Evolutionary conservation across 1,140 invertebrate genomes (phyloP).

Genomic region (Hyphantria cunea): DNA sequence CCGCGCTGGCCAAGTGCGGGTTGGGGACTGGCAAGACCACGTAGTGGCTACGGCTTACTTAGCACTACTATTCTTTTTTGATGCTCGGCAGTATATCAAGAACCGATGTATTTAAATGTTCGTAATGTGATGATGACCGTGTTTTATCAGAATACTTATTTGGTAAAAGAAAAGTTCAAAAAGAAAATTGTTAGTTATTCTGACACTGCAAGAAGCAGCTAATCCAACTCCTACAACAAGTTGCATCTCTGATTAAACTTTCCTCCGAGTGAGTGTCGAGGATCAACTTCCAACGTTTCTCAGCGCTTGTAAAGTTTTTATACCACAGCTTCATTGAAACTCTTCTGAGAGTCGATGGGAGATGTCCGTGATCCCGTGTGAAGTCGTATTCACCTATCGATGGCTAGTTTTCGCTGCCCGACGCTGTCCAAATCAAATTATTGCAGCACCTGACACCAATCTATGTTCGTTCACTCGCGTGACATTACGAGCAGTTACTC

Average conservation of each 20-base stretch:
- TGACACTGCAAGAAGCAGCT: not conserved
- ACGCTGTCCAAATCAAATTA: not conserved
- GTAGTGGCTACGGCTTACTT: too few relatives aligned
- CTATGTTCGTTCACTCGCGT: not conserved
- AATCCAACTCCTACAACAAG: not conserved
- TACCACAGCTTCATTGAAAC: conserved; percentile 6
- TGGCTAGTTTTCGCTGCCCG: not conserved
- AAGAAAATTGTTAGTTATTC: not conserved
- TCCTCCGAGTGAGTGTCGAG: not conserved
- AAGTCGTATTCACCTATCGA: conserved; percentile 6
- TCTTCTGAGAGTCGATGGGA: not conserved
- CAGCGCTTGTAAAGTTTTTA: conserved; percentile 6
- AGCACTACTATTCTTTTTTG: too few relatives aligned
- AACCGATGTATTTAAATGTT: too few relatives aligned
- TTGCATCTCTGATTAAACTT: conserved; percentile 1
- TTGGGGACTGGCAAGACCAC: too few relatives aligned
- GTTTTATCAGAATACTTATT: too few relatives aligned
- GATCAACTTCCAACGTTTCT: not conserved
- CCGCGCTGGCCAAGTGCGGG: too few relatives aligned
- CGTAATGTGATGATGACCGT: too few relatives aligned
- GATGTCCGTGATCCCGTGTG: not conserved
- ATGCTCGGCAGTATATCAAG: too few relatives aligned
- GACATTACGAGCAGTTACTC: not conserved
- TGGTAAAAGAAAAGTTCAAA: not conserved
- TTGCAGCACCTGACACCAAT: not conserved